Evolutionary conservation across 2,888 invertebrate species (phyloP).

Genomic region (Tetragonisca angustula): DNA sequence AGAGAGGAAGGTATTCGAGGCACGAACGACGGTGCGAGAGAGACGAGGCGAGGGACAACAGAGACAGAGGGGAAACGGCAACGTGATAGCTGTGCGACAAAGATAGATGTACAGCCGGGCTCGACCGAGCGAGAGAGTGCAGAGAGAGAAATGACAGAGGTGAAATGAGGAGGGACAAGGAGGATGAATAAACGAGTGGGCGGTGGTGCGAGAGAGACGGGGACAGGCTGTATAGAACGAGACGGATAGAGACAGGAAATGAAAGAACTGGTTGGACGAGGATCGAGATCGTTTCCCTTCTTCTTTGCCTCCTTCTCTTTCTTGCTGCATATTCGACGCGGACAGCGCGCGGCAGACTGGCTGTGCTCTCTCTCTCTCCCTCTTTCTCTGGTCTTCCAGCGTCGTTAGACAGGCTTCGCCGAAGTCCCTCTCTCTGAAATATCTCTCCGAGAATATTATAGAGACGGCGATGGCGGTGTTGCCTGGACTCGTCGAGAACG

Average conservation of each 20-base stretch:
- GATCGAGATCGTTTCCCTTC: conserved; percentile 47
- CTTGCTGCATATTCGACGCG: conserved; percentile 52
- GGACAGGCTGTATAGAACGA: conserved; percentile 11
- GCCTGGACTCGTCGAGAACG: conserved; percentile 72
- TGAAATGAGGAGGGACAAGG: conserved; percentile 51
- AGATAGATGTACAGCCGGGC: background rate
- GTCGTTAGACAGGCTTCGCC: conserved; percentile 67
- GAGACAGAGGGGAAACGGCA: conserved; percentile 11
- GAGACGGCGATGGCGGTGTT: conserved; percentile 70
- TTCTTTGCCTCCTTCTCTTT: conserved; percentile 49
- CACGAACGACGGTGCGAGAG: conserved; percentile 22
- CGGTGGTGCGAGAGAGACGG: conserved; percentile 50
- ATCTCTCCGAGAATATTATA: conserved; percentile 81
- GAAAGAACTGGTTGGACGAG: conserved; percentile 59
- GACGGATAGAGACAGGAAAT: conserved; percentile 54
- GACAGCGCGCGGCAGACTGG: conserved; percentile 17
- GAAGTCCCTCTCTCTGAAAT: conserved; percentile 76
- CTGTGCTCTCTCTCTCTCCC: conserved; percentile 52
- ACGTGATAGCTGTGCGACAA: background rate
- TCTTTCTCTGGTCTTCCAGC: conserved; percentile 60
- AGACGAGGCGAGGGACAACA: conserved; percentile 46
- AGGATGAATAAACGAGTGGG: conserved; percentile 53
- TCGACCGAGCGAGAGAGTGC: conserved; percentile 33
- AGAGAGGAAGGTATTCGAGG: conserved; percentile 16
- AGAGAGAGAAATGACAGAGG: conserved; percentile 34